These are phyloP conservation scores for Drosophila ezoana DNA, from an alignment of 2,888 invertebrate species.

Conservation along the genomic window DNA sequence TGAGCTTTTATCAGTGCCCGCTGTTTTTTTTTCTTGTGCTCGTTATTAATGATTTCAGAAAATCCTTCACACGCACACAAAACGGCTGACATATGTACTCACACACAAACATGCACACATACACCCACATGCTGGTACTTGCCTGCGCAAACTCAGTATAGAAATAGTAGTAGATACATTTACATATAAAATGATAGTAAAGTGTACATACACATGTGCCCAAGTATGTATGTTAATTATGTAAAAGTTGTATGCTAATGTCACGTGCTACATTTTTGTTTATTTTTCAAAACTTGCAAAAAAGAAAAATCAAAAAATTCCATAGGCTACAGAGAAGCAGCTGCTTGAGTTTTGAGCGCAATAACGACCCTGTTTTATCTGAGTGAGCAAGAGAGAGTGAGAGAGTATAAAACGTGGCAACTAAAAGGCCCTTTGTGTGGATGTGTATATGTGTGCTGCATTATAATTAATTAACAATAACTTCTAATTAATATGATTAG, in stretches of 20 bases:
- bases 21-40: constrained; percentile 21
- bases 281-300: constrained; percentile 25
- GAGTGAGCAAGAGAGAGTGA: constrained; percentile 5
- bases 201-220: constrained; percentile 29
- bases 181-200: constrained; percentile 54
- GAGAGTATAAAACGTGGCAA: constrained; percentile 43
- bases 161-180: constrained; percentile 59
- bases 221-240: constrained; percentile 40
- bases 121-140: constrained; percentile 31
- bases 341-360: constrained; percentile 28
- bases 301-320: neutral
- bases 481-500: constrained; percentile 37
- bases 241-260: constrained; percentile 39
- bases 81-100: constrained; percentile 7
- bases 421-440: constrained; percentile 1
- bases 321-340: constrained; percentile 25
- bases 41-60: constrained; percentile 40
- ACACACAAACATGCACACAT: constrained; percentile 17
- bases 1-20: constrained; percentile 36
- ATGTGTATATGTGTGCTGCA: constrained; percentile 16
- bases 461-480: constrained; percentile 37
- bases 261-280: constrained; percentile 47
- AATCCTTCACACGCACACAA: constrained; percentile 50
- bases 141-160: constrained; percentile 65
- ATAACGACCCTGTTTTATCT: constrained; percentile 38